Percentiles rank a stretch among this genome's conserved stretches.
Evolutionary conservation across 1,140 invertebrate species (phyloP).

Genomic region (Heliothis subflexa): DNA sequence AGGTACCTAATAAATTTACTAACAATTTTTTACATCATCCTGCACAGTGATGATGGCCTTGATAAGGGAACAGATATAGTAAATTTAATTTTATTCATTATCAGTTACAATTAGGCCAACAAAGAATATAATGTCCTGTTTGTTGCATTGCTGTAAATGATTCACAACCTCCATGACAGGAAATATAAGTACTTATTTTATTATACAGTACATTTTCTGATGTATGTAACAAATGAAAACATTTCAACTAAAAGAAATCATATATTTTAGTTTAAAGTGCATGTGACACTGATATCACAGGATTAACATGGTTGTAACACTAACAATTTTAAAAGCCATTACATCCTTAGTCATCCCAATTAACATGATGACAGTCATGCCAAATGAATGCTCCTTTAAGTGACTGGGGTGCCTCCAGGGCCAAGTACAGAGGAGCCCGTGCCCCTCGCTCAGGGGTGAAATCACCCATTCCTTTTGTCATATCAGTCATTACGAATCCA

Average conservation of each 20-base stretch:
- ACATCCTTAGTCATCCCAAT: constrained; percentile 83
- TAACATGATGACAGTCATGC: constrained; percentile 83
- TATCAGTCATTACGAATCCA: constrained; percentile 91
- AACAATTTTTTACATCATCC: background rate
- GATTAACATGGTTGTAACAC: constrained; percentile 64
- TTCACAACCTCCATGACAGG: constrained; percentile 22
- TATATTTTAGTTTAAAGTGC: constrained; percentile 78
- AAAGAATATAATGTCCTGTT: background rate
- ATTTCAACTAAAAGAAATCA: constrained; percentile 68
- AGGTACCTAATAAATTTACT: background rate
- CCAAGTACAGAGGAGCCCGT: constrained; percentile 79
- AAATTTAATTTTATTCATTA: background rate
- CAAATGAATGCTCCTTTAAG: constrained; percentile 85
- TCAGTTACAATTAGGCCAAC: constrained; percentile 9
- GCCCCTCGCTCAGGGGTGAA: constrained; percentile 90
- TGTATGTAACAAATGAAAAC: constrained; percentile 47
- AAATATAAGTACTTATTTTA: constrained; percentile 22
- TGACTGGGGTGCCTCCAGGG: constrained; percentile 80
- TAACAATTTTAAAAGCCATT: constrained; percentile 67
- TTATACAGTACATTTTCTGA: background rate
- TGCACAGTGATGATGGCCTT: background rate
- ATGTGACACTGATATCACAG: constrained; percentile 84
- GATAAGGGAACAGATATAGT: background rate
- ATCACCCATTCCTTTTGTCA: constrained; percentile 90
- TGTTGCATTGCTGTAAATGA: background rate